Evolutionary conservation across 2,113 vertebrate species (phyloP).

Genomic region (Rhagologus leucostigma): DNA sequence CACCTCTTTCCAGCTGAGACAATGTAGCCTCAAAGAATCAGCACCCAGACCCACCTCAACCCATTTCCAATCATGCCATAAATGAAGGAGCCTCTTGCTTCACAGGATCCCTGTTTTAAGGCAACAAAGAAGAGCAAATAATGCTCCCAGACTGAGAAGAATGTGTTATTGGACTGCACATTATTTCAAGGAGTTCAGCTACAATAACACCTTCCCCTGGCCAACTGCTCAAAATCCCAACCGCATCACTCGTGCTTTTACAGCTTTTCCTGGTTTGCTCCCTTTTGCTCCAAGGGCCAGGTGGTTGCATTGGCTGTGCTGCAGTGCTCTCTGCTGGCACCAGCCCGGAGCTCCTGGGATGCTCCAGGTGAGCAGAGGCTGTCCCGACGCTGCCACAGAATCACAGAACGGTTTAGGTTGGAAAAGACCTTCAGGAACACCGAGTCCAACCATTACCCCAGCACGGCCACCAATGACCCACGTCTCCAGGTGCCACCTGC

Average conservation of each 20-base stretch:
- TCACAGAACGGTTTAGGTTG: rapidly evolving
- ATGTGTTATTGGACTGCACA: rapidly evolving
- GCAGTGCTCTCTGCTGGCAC: slow-evolving; percentile 63
- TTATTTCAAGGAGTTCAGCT: background rate
- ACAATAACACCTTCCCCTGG: background rate
- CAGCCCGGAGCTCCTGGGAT: background rate
- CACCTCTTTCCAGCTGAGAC: background rate
- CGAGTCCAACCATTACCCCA: background rate
- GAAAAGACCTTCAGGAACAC: background rate
- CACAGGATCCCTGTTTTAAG: background rate
- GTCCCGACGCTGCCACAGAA: background rate
- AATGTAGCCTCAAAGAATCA: rapidly evolving
- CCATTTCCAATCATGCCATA: rapidly evolving
- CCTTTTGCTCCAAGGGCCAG: rapidly evolving
- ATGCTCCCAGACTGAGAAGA: background rate
- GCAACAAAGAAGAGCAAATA: background rate
- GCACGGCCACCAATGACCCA: background rate
- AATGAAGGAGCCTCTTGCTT: background rate
- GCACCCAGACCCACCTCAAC: background rate
- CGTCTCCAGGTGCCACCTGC: background rate
- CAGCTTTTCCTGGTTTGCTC: rapidly evolving
- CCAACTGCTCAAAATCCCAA: background rate
- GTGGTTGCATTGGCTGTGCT: background rate
- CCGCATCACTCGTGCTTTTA: rapidly evolving
- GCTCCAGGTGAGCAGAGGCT: background rate